phyloP scores from a whole-genome alignment of 2,113 vertebrate species.

The Cyprinodon brontotheroides region DNA sequence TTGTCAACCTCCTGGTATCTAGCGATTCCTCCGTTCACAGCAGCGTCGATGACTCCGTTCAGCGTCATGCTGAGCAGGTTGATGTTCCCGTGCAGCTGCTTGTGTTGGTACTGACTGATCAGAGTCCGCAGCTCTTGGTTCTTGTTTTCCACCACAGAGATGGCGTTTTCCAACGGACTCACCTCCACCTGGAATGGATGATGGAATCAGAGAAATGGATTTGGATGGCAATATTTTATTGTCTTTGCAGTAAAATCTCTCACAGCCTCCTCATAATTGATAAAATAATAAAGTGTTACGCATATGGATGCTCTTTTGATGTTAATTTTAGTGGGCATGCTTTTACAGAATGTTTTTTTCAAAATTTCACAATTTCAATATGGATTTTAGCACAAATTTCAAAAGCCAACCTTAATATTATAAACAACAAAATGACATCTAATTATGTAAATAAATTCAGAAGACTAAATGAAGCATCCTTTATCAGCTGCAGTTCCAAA shows the following conservation, averaged over 20 bases:
- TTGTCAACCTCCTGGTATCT: constrained; percentile 92
- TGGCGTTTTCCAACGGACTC: constrained; percentile 95
- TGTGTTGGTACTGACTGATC: constrained; percentile 97
- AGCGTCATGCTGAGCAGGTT: constrained; percentile 99
- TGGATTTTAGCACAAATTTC: too few species aligned
- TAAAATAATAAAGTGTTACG: neutral
- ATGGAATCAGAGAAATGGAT: neutral
- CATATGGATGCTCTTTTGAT: neutral
- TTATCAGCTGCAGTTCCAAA: neutral
- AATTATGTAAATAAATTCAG: neutral
- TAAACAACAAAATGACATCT: too few species aligned
- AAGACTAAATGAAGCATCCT: neutral
- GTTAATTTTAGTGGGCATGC: neutral
- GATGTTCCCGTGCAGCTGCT: constrained; percentile 94
- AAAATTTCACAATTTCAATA: neutral
- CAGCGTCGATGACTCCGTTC: constrained; percentile 96
- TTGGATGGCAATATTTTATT: neutral
- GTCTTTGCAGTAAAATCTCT: neutral
- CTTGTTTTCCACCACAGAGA: constrained; percentile 97
- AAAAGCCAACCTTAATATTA: too few species aligned
- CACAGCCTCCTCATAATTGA: neutral
- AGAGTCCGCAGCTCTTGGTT: constrained; percentile 95
- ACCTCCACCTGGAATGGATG: constrained; percentile 87
- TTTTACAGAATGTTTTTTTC: neutral
- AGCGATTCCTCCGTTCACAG: constrained; percentile 95